Base-by-base conservation (phyloP, 2,797 vertebrate genomes). In the Anabas testudineus region DNA sequence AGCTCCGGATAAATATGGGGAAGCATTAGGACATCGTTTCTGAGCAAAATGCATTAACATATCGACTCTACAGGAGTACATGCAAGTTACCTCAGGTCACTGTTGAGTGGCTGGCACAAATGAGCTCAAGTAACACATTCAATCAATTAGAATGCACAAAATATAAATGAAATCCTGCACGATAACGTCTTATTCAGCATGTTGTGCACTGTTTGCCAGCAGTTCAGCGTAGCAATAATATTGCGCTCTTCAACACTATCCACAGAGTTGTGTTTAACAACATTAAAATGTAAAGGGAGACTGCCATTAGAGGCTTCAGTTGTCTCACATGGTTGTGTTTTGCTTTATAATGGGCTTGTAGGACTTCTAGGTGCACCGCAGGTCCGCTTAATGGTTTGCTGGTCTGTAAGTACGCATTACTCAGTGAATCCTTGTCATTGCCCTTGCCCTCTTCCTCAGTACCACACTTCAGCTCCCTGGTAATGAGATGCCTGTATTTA, bases 401-500 rank as follows among this genome's bases (percentile, higher is more conserved):
- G 88, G 90, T 88, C 77, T 86, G 82, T 82, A 68, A 42, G 68
- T 90, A 83, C 79, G 87, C 86, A 92, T 93, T 92, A 92, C 80
- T 86, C 81, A 71, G 74, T 86, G 81, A 80, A 91, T 87, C 78
- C 86, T 90, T 87, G 86, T 90, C 85, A 81, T 81, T 89, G 88
- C 73, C 86, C 83, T 78, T 85, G 76, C 76, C 83, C 87, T n/a
- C n/a, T 84, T 65, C 82, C 49, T 62, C 84, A 58, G 69, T 68
- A 64, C 62, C 74, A 73, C 87, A 80, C 83, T 81, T 68, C 68
- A 76, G 78, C 83, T 90, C 58, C 24, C 64, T 30, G 3, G 52
- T 91, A 92, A 92, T 87, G 87, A 91, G 80, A 88, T 77, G 79
- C 88, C 86, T 87, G 83, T 89, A 87, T 91, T 90, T 89, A 91